A percentile compares a stretch with the other conserved stretches of the same genome.
These are phyloP conservation scores for Ageneiosus marmoratus DNA, from an alignment of 2,113 vertebrate genomes.

Conservation along the genomic window DNA sequence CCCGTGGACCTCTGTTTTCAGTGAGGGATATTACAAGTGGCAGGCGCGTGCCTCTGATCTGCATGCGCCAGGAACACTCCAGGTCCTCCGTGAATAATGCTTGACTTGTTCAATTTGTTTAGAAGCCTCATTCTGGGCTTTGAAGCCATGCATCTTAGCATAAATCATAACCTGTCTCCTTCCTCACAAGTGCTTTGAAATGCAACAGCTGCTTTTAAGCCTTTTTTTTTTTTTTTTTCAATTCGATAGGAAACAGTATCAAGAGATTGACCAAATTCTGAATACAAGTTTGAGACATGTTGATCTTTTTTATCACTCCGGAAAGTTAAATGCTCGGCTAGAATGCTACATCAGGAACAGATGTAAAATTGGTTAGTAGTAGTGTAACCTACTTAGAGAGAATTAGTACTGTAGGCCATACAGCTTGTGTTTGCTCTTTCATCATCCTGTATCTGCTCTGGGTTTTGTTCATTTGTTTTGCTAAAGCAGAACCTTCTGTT, in stretches of 20 bases:
- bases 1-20: conserved; percentile 70
- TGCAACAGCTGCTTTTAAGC: conserved; percentile 82
- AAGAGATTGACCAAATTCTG: conserved; percentile 77
- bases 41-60: conserved; percentile 77
- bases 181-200: conserved; percentile 78
- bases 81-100: conserved; percentile 80
- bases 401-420: conserved; percentile 72
- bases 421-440: conserved; percentile 75
- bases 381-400: conserved; percentile 74
- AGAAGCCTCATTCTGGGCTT: conserved; percentile 76
- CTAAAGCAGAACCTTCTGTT: conserved; percentile 76
- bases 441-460: conserved; percentile 72
- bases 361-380: conserved; percentile 66
- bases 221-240: no score
- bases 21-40: conserved; percentile 79
- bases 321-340: conserved; percentile 41
- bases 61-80: conserved; percentile 68
- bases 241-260: conserved; percentile 80
- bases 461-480: conserved; percentile 80
- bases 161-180: conserved; percentile 83
- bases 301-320: conserved; percentile 8
- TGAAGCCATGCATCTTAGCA: conserved; percentile 82
- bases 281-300: conserved; percentile 66
- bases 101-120: conserved; percentile 88
- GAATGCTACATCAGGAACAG: conserved; percentile 39